phyloP scores from a whole-genome alignment of 2,797 vertebrate genomes.

The Muraenolepis orangiensis region DNA sequence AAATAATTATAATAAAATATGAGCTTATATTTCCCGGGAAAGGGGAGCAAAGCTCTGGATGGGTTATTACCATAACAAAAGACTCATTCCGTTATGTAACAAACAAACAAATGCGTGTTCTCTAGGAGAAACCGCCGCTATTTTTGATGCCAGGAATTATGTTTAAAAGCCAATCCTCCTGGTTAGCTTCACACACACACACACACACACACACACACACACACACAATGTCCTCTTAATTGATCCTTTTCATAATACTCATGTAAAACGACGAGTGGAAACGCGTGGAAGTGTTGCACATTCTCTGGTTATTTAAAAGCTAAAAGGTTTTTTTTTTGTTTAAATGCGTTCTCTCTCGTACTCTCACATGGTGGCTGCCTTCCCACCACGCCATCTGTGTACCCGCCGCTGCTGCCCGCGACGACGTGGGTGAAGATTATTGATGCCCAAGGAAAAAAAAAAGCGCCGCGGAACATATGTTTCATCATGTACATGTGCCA shows the following conservation, averaged over 20 bases:
- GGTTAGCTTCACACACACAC: constrained; percentile 26
- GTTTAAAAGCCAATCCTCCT: constrained; percentile 22
- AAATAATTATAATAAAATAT: background rate
- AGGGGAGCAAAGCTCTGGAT: constrained; percentile 12
- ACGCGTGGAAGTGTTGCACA: too few species aligned
- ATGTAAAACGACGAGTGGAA: background rate
- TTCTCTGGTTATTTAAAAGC: background rate
- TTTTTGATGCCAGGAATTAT: constrained; percentile 21
- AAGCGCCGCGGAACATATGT: background rate
- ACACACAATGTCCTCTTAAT: constrained; percentile 20
- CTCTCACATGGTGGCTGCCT: background rate
- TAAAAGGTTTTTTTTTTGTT: too few species aligned
- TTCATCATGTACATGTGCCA: background rate
- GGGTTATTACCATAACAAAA: constrained; percentile 33
- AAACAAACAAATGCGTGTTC: constrained; percentile 19
- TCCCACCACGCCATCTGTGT: background rate
- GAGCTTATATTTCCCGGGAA: constrained; percentile 1
- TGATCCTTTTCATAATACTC: background rate
- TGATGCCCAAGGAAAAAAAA: background rate
- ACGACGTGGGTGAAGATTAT: background rate
- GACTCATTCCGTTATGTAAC: constrained; percentile 30
- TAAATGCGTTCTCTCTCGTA: background rate
- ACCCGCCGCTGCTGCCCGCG: background rate
- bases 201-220: constrained; percentile 23
- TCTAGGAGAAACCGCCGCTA: constrained; percentile 20